Evolutionary conservation across 1,140 invertebrate species (phyloP).

Genomic region (Drosophila cardini): DNA sequence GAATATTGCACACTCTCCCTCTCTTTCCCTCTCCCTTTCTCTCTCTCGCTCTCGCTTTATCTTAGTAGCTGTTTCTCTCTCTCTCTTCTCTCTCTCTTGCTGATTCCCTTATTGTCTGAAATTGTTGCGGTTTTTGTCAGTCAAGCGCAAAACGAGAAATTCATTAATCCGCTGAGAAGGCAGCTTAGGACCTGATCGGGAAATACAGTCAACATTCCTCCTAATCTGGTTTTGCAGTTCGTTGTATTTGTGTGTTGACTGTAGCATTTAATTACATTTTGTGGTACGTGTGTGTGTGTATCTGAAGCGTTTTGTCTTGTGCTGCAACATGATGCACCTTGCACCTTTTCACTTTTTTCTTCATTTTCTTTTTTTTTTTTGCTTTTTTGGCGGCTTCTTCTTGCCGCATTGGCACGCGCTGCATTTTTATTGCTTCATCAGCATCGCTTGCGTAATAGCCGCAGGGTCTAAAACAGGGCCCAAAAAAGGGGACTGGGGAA

Average conservation of each 20-base stretch:
- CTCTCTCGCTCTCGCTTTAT: not conserved
- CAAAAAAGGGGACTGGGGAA: too few species aligned
- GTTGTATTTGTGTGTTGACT: slow-evolving; percentile 41
- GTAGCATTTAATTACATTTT: slow-evolving; percentile 66
- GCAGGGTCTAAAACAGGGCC: slow-evolving; percentile 20
- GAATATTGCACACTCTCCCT: slow-evolving; percentile 3
- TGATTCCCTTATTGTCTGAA: not conserved
- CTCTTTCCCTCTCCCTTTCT: not conserved
- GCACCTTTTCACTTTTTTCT: too few species aligned
- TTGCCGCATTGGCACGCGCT: slow-evolving; percentile 66
- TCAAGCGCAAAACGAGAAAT: slow-evolving; percentile 76
- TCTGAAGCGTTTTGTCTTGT: slow-evolving; percentile 28
- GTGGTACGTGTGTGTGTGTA: slow-evolving; percentile 24
- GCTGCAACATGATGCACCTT: slow-evolving; percentile 69
- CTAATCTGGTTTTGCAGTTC: slow-evolving; percentile 44
- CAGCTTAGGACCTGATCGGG: slow-evolving; percentile 45
- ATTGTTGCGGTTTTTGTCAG: slow-evolving; percentile 60
- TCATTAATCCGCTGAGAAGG: slow-evolving; percentile 58
- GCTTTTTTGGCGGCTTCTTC: slow-evolving; percentile 51
- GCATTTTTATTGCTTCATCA: slow-evolving; percentile 82
- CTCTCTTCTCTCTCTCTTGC: not conserved
- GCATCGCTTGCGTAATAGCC: slow-evolving; percentile 51
- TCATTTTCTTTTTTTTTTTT: too few species aligned
- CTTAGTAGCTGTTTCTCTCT: not conserved
- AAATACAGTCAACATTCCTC: slow-evolving; percentile 46